Evolutionary conservation across 2,797 vertebrate species (phyloP).

Genomic region (Macropodus opercularis): DNA sequence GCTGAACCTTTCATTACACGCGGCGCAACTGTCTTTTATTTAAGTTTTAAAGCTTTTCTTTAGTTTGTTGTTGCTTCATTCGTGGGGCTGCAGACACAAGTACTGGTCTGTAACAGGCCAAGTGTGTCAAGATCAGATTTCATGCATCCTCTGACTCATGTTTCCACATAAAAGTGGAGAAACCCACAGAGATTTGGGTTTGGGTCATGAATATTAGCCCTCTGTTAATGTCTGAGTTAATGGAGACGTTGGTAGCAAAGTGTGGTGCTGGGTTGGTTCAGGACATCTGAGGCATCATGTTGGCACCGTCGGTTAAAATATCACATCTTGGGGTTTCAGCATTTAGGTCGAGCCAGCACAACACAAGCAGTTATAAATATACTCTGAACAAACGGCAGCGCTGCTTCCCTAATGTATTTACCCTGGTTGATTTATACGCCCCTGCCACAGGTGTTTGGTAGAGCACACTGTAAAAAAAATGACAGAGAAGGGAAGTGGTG

Average conservation of each 20-base stretch:
- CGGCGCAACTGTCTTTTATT: not conserved
- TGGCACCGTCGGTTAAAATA: not conserved
- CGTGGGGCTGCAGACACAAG: not conserved
- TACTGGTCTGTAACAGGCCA: conserved; percentile 31
- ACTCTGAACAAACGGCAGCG: too few relatives aligned
- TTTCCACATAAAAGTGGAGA: not conserved
- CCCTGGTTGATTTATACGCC: conserved; percentile 9
- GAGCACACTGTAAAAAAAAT: not conserved
- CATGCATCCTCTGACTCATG: conserved; percentile 17
- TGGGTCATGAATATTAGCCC: not conserved
- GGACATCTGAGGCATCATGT: not conserved
- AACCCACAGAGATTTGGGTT: not conserved
- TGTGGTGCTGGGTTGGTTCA: not conserved
- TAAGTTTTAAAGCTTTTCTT: too few relatives aligned
- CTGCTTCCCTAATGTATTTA: not conserved
- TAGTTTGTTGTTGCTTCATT: not conserved
- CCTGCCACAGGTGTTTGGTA: not conserved
- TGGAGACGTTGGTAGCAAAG: not conserved
- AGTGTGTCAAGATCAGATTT: conserved; percentile 41
- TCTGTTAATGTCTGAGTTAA: not conserved
- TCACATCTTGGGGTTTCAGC: not conserved
- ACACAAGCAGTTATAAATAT: too few relatives aligned
- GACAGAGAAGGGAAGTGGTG: not conserved
- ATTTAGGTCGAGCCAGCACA: too few relatives aligned
- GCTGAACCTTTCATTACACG: not conserved